Evolutionary conservation across 2,113 vertebrate species (phyloP).

Genomic region (Pterocles gutturalis): DNA sequence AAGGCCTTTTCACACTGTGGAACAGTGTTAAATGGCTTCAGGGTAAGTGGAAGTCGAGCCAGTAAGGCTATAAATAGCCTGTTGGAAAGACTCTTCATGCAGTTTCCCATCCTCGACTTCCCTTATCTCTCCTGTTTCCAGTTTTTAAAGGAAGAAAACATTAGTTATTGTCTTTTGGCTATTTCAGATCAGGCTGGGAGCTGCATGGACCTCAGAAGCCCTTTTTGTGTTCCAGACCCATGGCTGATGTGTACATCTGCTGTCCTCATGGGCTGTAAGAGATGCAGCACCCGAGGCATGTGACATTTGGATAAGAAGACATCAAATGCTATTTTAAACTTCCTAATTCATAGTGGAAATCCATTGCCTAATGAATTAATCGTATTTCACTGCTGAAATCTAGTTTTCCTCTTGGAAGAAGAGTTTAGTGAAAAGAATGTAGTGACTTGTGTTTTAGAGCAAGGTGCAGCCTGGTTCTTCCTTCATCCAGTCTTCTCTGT

Average conservation of each 20-base stretch:
- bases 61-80: not conserved
- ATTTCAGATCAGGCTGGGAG: not conserved
- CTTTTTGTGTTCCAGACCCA: not conserved
- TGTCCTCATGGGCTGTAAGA: not conserved
- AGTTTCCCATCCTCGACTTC: not conserved
- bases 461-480: not conserved
- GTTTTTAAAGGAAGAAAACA: not conserved
- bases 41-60: not conserved
- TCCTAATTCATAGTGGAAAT: not conserved
- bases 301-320: not conserved
- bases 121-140: not conserved
- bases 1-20: not conserved
- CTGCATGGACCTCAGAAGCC: not conserved
- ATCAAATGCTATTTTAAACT: not conserved
- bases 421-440: not conserved
- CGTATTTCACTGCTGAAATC: not conserved
- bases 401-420: not conserved
- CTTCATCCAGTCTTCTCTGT: not conserved
- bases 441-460: not conserved
- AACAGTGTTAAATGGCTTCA: constrained; percentile 35
- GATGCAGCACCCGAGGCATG: not conserved
- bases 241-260: not conserved
- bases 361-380: not conserved
- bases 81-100: not conserved
- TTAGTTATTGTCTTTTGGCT: not conserved